Evolutionary conservation across 2,797 vertebrate species (phyloP), one percentile per base, ranked within the genome.

Genomic region (Oceanodroma leucorhoa): DNA sequence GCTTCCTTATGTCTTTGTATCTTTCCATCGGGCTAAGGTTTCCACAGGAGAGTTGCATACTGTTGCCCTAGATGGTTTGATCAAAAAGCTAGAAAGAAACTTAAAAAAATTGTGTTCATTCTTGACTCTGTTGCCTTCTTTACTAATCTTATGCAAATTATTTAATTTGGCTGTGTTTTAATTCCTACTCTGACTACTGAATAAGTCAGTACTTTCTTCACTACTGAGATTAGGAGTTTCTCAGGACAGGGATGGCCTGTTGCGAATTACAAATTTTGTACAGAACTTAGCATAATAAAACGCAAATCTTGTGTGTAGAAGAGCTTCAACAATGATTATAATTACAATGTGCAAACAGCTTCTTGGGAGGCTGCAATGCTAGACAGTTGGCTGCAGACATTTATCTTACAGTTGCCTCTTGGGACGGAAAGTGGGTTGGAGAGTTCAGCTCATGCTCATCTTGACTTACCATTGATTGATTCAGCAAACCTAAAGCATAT

Each of bases 271-370:
- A 64, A n/a, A 32, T 18, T 65, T 9, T 46, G 1, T 5, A 15
- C 10, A 36, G 62, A 48, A 13, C 9, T 83, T 11, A 86, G 53
- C 46, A 30, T 45, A 62, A 48, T 65, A 50, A 93, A 89, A 93
- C 22, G 8, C 8, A 46, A 34, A 89, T 72, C 70, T 32, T 4
- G 17, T 14, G 53, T 24, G 61, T 27, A 84, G 58, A 58, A 34
- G 17, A 40, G 18, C 54, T 82, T 79, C 36, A 58, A 43, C 62
- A 90, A 23, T 46, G 58, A 86, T 38, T 82, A 22, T 19, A 69
- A 93, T 91, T 88, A 61, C 85, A 88, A 90, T 0, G 61, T 94
- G 92, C 92, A 84, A 95, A 95, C 93, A 95, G 86, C 77, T 95
- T 89, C 73, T 93, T 70, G 83, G 70, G 87, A 94, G 55, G 64